Base-by-base conservation (phyloP, 1,140 invertebrate species). In the Achroia grisella region DNA sequence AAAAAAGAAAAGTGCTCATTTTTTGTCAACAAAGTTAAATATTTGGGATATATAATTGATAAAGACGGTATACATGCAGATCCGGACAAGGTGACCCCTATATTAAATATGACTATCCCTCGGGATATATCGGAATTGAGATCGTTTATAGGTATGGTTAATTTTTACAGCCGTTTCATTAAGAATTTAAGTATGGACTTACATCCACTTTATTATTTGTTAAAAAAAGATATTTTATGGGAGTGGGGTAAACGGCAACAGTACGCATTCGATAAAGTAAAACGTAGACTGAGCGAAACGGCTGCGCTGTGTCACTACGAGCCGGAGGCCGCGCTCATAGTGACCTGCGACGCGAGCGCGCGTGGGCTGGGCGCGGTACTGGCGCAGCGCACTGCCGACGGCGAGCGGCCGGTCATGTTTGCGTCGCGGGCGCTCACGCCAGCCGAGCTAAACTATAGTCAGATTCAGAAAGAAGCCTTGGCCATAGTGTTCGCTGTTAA, bases 281-380 rank as follows among this genome's bases (percentile, higher is more conserved):
- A 62, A 36, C 30, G 37, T 1, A n/a, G 46, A 1, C 40, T 67
- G 6, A 32, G 11, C 10, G 42, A 53, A 3, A 44, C 57, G 1
- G n/a, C 28, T 0, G 59, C 73, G 13, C 39, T 81, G 3, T 48
- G 44, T 6, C 74, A 74, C 41, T 89, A 73, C 56, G 72, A 88
- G 41, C 58, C 70, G 1, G 27, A 49, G 4, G 39, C 60, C 35
- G 55, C 67, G 15, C 33, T 88, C n/a, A 49, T 78, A 10, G 42
- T 89, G 11, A 72, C 82, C n/a, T 71, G 71, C 12, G 88, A 90
- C 64, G 85, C 88, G 3, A 84, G 71, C 27, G 43, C 62, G 1
- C 75, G 66, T 47, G 87, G 85, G 8, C 49, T 89, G 5, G 86
- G 87, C 0, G 75, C 64, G 4, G 69, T 87, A 0, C 36, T 89